Evolutionary conservation across 1,140 invertebrate genomes (phyloP), one percentile per base, ranked within the genome.

Genomic region (Drosophila pachea): DNA sequence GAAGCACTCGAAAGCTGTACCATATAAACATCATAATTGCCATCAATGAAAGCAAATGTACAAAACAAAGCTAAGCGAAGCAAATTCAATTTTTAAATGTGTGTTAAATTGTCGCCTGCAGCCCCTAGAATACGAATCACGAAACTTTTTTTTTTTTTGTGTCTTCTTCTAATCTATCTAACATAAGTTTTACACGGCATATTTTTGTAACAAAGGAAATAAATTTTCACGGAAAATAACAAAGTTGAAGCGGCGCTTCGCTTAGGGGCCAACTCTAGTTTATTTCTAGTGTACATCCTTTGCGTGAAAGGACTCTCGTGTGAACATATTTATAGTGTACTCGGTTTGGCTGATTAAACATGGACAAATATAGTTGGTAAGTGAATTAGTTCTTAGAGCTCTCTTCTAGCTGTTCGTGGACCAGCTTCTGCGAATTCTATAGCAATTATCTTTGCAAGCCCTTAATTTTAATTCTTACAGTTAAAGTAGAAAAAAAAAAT

Each of bases 1-100:
- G 14, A 64, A 56, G 35, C 33, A 65, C 67, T 48, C 49, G 12
- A 48, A 47, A 47, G 50, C 60, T 62, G 60, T 61, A 76, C 47
- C 68, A 70, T 70, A 62, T 36, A 22, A 22, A 50, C 32, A 84
- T 76, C 65, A 76, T 66, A 74, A 77, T 74, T 84, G 82, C 77
- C 81, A 84, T 84, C 60, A 74, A 77, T 61, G 76, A 84, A 86
- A 81, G 55, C 52, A 45, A 74, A 82, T 86, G 81, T 84, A 84
- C 81, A 84, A 84, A 82, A 68, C 29, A 33, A 58, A 53, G 43
- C 32, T 32, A 69, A 53, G 56, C 58, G 45, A 56, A 69, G 52
- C 31, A 52, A 64, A 50, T 68, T 55, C 22, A 22, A 22, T 22
- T 68, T 61, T 49, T 31, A 61, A 54, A 58, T 52, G 43, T 47